Base-by-base conservation (phyloP, 92 coral and sea anemone genomes). In the Parazoanthus darwini region DNA sequence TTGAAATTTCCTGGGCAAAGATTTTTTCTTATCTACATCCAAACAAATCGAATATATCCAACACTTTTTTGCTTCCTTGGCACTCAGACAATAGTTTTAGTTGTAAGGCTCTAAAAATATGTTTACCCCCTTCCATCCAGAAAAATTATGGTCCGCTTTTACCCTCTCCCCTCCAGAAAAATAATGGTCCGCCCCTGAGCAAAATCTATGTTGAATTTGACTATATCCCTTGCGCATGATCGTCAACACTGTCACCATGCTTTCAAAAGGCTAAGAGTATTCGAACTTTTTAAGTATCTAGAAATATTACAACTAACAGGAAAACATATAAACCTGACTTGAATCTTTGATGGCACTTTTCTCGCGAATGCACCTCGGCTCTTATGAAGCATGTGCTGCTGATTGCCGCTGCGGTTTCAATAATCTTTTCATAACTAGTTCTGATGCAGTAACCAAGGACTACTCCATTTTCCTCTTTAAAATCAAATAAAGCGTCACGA, bases 311-410 rank as follows among this genome's bases (percentile, higher is more conserved):
- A 36, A 74, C 10, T 74, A 74, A 74, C 4, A 35, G 42, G 78
- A 39, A 46, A 77, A 77, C 81, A n/a, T n/a, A 77, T 63, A 77
- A 11, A 77, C 81, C 81, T 77, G 81, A 77, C 42, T 77, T 72
- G n/a, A n/a, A n/a, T n/a, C n/a, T n/a, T n/a, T n/a, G n/a, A n/a
- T n/a, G n/a, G 81, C 59, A 59, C 59, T 77, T 77, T 77, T 77
- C 81, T 8, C 81, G 81, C 39, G 81, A 77, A 77, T 77, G 81
- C 81, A 77, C 81, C 39, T 77, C 81, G 22, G 59, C 38, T 77
- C 39, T 77, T 16, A 77, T 42, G 39, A 77, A 77, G 81, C 81
- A 77, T 20, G 81, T 77, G 38, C 81, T 42, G 39, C 39, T 77
- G 38, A 42, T 77, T 42, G 81, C 38, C 46, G 81, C 7, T 77